phyloP scores from a whole-genome alignment of 2,113 vertebrate genomes.

The Stigmatopora nigra region DNA sequence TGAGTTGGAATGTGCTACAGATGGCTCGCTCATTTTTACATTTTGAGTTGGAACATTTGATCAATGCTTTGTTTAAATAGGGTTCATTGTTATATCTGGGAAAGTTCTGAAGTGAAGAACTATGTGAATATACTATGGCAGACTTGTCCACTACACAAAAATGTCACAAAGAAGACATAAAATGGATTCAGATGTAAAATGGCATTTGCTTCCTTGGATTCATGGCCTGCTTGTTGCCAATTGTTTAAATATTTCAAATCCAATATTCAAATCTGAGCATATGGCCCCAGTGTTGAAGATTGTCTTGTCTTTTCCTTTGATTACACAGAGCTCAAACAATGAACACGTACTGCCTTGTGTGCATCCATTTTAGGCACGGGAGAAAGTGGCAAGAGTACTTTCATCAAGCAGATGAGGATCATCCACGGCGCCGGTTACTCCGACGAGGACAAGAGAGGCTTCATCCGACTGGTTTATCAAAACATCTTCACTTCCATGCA shows the following conservation, averaged over 20 bases:
- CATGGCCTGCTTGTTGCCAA: background rate
- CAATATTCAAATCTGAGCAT: background rate
- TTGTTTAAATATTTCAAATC: background rate
- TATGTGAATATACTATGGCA: too few relatives aligned
- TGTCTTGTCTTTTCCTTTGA: background rate
- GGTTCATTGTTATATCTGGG: too few relatives aligned
- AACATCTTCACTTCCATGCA: slow-evolving; percentile 83
- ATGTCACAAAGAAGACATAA: too few relatives aligned
- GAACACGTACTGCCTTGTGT: background rate
- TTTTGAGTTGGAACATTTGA: background rate
- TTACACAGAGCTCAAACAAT: background rate
- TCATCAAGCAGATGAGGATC: slow-evolving; percentile 93
- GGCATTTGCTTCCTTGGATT: too few relatives aligned
- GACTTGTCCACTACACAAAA: too few relatives aligned
- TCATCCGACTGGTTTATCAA: slow-evolving; percentile 80
- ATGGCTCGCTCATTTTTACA: background rate
- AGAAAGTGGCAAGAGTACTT: slow-evolving; percentile 89
- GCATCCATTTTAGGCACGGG: slow-evolving; percentile 70
- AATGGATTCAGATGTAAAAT: too few relatives aligned
- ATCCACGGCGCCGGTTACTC: slow-evolving; percentile 83
- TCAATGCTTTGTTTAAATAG: background rate
- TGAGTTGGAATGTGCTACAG: background rate
- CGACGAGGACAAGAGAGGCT: slow-evolving; percentile 79
- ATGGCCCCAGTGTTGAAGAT: background rate
- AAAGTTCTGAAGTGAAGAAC: too few relatives aligned